A percentile compares a stretch with the other conserved stretches of the same genome.
Evolutionary conservation across 37 sponge, comb jelly and placozoan species (phyloP).

Genomic region (Dysidea cf. avara): DNA sequence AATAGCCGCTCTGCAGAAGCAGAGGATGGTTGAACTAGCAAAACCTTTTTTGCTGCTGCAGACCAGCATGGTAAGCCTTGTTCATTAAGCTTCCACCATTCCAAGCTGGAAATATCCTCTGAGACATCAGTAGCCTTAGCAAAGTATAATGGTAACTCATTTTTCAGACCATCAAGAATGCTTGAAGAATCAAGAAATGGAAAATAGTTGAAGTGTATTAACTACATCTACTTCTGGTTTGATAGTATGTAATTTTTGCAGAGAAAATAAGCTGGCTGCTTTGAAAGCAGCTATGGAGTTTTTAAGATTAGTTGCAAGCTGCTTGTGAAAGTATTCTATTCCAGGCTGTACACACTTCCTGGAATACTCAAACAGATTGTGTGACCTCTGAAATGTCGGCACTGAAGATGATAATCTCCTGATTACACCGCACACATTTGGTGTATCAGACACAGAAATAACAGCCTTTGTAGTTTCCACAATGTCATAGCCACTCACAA

Average conservation of each 20-base stretch:
- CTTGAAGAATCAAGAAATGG: no score
- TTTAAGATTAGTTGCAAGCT: no score
- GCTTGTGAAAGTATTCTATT: no score
- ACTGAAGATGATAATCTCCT: no score
- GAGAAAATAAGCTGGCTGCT: slow-evolving; percentile 13
- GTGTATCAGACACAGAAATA: no score
- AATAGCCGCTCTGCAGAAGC: slow-evolving; percentile 25
- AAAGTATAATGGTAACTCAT: slow-evolving; percentile 25
- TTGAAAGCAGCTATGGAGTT: no score
- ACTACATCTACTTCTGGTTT: slow-evolving; percentile 21
- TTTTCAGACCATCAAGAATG: slow-evolving; percentile 1
- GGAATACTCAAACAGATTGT: no score
- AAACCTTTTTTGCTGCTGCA: slow-evolving; percentile 1
- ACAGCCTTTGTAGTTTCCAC: no score
- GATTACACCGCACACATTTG: no score
- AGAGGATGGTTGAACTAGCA: slow-evolving; percentile 21
- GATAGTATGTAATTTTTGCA: slow-evolving; percentile 13
- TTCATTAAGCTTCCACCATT: slow-evolving; percentile 43
- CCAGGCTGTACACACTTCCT: no score
- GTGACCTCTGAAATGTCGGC: no score
- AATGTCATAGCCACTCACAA: no score
- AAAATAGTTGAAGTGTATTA: slow-evolving; percentile 4
- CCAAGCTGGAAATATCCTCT: background rate
- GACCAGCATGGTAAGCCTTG: slow-evolving; percentile 29
- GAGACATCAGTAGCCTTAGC: slow-evolving; percentile 13